Evolutionary conservation across 2,113 vertebrate species (phyloP).

Genomic region (Thamnophis sirtalis): DNA sequence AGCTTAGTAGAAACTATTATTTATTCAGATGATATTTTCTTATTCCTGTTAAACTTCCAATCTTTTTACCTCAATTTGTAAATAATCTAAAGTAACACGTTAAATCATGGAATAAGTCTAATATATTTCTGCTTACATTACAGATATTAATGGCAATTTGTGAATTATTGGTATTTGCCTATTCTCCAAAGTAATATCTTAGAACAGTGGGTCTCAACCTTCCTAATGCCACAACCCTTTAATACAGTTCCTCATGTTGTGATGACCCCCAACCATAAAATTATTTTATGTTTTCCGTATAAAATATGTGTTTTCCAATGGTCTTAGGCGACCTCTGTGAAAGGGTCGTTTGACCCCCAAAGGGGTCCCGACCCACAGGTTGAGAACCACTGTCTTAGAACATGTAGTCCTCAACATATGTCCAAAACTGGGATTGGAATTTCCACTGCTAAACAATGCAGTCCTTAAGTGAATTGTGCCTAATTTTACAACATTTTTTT

Average conservation of each 20-base stretch:
- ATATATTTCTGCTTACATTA: background rate
- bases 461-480: background rate
- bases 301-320: too few species aligned
- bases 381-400: background rate
- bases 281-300: too few species aligned
- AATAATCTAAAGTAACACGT: background rate
- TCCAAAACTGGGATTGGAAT: background rate
- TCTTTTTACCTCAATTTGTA: background rate
- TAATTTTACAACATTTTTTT: background rate
- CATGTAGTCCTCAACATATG: background rate
- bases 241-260: too few species aligned
- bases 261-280: too few species aligned
- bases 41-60: background rate
- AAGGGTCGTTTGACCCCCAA: too few species aligned
- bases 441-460: background rate
- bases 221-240: too few species aligned
- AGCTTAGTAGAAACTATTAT: background rate
- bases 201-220: background rate
- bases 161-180: background rate
- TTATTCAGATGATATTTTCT: background rate
- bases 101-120: background rate
- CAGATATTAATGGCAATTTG: background rate
- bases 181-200: background rate
- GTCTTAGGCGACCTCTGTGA: too few species aligned
- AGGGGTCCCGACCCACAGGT: too few species aligned